Conservation (phyloP, 2,888 invertebrate species). For the Marronus borbonicus region DNA sequence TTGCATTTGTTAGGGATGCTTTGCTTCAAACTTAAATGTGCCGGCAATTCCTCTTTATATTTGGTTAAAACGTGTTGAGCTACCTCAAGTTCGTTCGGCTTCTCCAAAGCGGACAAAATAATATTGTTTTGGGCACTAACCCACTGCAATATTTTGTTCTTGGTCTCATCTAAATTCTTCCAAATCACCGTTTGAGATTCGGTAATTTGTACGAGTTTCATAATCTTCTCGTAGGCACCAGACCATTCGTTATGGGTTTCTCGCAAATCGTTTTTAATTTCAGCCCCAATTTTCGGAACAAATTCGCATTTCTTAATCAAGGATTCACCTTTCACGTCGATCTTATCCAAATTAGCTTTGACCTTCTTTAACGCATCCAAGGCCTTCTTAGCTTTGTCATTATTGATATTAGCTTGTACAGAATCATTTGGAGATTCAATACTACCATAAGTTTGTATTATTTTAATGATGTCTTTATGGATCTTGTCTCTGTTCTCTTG, state of each 20-base stretch:
- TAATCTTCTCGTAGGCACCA: slow-evolving; percentile 79
- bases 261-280: slow-evolving; percentile 76
- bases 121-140: slow-evolving; percentile 85
- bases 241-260: slow-evolving; percentile 80
- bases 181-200: slow-evolving; percentile 94
- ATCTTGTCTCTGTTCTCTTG: slow-evolving; percentile 82
- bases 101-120: slow-evolving; percentile 82
- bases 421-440: slow-evolving; percentile 82
- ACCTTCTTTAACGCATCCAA: slow-evolving; percentile 83
- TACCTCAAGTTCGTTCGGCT: slow-evolving; percentile 85
- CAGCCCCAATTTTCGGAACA: slow-evolving; percentile 77
- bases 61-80: slow-evolving; percentile 85
- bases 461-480: slow-evolving; percentile 79
- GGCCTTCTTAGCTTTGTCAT: slow-evolving; percentile 84
- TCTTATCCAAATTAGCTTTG: slow-evolving; percentile 83
- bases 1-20: slow-evolving; percentile 85
- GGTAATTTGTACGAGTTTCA: slow-evolving; percentile 83
- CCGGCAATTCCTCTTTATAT: slow-evolving; percentile 89
- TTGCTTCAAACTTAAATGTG: slow-evolving; percentile 82
- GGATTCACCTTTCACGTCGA: slow-evolving; percentile 83
- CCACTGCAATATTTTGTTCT: slow-evolving; percentile 89
- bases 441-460: slow-evolving; percentile 77
- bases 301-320: slow-evolving; percentile 80
- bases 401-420: slow-evolving; percentile 79
- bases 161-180: slow-evolving; percentile 92